A percentile compares a stretch with the other conserved stretches of the same genome.
Conservation (phyloP, 2,888 invertebrate species). For the Pterobdella sp. region DNA sequence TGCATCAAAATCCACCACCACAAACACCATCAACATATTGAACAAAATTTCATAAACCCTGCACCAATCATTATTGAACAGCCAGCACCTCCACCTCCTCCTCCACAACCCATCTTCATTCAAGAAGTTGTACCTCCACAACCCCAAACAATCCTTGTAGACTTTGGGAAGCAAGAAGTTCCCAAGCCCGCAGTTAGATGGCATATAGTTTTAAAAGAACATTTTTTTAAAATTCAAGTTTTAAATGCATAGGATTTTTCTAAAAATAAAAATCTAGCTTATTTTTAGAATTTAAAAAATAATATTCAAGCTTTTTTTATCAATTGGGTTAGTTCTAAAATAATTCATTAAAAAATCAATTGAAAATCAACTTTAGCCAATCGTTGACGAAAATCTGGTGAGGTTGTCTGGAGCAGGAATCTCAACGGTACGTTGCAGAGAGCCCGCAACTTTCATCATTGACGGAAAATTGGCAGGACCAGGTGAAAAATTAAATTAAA, state of each 20-base stretch:
- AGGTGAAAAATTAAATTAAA: constrained; percentile 55
- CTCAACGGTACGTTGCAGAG: constrained; percentile 80
- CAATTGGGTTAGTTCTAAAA: no score
- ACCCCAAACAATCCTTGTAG: neutral
- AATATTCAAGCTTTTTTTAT: no score
- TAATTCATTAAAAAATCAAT: neutral
- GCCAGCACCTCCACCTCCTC: neutral
- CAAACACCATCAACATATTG: neutral
- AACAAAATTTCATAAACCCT: neutral
- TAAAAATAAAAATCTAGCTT: no score
- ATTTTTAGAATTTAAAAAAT: no score
- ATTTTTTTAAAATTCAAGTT: no score
- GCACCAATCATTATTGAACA: neutral
- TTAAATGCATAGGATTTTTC: no score
- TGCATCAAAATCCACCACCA: no score
- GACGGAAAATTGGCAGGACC: constrained; percentile 71
- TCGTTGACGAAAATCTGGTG: constrained; percentile 38
- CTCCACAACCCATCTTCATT: constrained; percentile 21
- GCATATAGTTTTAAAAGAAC: no score
- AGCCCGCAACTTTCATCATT: constrained; percentile 85
- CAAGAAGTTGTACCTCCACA: neutral
- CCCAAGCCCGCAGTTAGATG: neutral
- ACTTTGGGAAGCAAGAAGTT: neutral
- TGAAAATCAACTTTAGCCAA: neutral
- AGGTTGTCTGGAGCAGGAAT: constrained; percentile 77